Percentiles rank a stretch among this genome's conserved stretches.
phyloP scores from a whole-genome alignment of 2,797 vertebrate species.

The Aulostomus chinensis region DNA sequence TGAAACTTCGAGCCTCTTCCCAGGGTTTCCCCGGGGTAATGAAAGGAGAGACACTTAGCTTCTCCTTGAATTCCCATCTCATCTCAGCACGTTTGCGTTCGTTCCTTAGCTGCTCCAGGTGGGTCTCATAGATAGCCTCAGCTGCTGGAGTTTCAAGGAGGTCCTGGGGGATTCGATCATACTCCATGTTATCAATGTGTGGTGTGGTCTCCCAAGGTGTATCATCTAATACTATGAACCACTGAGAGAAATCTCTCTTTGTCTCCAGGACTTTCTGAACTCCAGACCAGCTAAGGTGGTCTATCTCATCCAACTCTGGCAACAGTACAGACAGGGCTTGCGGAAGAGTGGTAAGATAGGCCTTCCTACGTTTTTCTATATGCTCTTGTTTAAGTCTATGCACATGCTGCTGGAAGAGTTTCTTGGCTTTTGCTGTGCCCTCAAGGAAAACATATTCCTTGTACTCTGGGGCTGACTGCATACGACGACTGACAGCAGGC shows the following conservation, averaged over 20 bases:
- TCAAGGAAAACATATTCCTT: conserved; percentile 96
- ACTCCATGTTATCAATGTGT: conserved; percentile 89
- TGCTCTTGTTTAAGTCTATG: conserved; percentile 96
- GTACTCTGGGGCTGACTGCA: conserved; percentile 88
- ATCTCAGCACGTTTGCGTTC: conserved; percentile 90
- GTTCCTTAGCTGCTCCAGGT: conserved; percentile 88
- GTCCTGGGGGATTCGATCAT: conserved; percentile 93
- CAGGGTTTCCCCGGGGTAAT: conserved; percentile 96
- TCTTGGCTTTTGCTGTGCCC: conserved; percentile 93
- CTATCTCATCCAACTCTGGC: conserved; percentile 90
- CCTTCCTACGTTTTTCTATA: conserved; percentile 87
- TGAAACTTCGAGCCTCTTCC: conserved; percentile 97
- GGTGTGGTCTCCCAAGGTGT: conserved; percentile 92
- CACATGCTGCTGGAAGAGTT: conserved; percentile 93
- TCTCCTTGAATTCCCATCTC: conserved; percentile 91
- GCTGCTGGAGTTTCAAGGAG: conserved; percentile 88
- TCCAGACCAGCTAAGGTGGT: conserved; percentile 89
- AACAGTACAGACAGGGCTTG: conserved; percentile 87
- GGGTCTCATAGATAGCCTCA: conserved; percentile 84
- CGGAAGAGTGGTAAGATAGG: conserved; percentile 88
- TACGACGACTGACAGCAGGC: conserved; percentile 81
- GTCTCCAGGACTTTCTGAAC: conserved; percentile 91
- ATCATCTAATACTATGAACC: conserved; percentile 95
- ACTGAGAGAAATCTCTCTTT: conserved; percentile 90
- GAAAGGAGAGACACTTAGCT: conserved; percentile 89